A percentile compares a stretch with the other conserved stretches of the same genome.
phyloP scores from a whole-genome alignment of 2,113 vertebrate genomes.

The Eretmochelys imbricata region DNA sequence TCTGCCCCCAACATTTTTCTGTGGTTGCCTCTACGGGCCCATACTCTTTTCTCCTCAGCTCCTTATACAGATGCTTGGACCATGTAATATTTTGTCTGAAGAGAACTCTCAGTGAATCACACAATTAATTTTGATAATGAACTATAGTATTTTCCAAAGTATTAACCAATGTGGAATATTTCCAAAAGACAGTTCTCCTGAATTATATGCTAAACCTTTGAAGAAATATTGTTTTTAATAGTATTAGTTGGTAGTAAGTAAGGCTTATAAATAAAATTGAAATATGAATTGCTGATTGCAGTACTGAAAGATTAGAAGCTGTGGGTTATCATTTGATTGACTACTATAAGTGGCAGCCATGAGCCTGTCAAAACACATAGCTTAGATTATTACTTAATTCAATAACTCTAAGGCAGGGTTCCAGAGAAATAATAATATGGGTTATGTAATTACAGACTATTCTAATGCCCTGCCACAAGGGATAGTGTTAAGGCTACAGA shows the following conservation, averaged over 20 bases:
- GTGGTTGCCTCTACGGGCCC: too few relatives aligned
- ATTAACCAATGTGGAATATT: constrained; percentile 14
- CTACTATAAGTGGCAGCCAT: neutral
- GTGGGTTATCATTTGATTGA: constrained; percentile 20
- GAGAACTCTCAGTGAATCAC: neutral
- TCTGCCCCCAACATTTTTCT: too few relatives aligned
- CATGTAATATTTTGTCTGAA: neutral
- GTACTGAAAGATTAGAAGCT: constrained; percentile 7
- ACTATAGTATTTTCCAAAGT: neutral
- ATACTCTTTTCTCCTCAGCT: too few relatives aligned
- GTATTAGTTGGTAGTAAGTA: neutral
- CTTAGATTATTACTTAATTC: neutral
- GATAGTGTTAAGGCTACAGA: neutral
- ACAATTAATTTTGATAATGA: neutral
- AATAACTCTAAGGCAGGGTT: constrained; percentile 1
- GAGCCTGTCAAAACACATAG: constrained; percentile 38
- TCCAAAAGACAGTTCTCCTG: neutral
- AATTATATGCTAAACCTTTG: neutral
- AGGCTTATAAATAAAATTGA: constrained; percentile 8
- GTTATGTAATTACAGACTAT: neutral
- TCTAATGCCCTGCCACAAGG: neutral
- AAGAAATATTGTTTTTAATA: neutral
- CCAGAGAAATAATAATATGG: neutral
- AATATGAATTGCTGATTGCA: neutral
- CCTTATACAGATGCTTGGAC: neutral